Percentiles rank a stretch among this genome's conserved stretches.
Conservation (phyloP, 2,113 vertebrate genomes). For the Alosa alosa region DNA sequence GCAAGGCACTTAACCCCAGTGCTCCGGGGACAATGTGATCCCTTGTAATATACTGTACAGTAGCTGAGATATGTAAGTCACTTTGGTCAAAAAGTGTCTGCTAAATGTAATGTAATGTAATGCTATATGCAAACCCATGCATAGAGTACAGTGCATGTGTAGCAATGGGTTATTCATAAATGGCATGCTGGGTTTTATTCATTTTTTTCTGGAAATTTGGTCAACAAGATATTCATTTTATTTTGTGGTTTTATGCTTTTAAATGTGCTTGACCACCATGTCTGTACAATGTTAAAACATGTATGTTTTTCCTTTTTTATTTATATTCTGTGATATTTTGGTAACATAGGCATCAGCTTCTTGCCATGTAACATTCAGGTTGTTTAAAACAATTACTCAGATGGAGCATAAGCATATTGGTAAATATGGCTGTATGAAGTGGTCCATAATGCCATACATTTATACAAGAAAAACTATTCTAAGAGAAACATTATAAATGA, state of each 20-base stretch:
- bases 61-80: too few relatives aligned
- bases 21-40: too few relatives aligned
- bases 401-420: neutral
- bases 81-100: too few relatives aligned
- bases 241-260: neutral
- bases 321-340: neutral
- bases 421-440: neutral
- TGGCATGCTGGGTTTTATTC: neutral
- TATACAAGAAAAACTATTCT: neutral
- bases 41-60: too few relatives aligned
- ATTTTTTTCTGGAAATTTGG: conserved; percentile 11
- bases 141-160: neutral
- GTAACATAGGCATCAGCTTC: neutral
- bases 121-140: neutral
- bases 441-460: neutral
- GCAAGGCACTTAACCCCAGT: too few relatives aligned
- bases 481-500: neutral
- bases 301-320: neutral
- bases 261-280: neutral
- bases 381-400: neutral
- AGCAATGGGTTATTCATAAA: neutral
- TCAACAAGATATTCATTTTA: neutral
- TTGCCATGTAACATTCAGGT: neutral
- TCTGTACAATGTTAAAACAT: neutral
- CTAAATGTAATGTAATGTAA: too few relatives aligned